Evolutionary conservation across 2,113 vertebrate species (phyloP).

Genomic region (Phasianus colchicus): DNA sequence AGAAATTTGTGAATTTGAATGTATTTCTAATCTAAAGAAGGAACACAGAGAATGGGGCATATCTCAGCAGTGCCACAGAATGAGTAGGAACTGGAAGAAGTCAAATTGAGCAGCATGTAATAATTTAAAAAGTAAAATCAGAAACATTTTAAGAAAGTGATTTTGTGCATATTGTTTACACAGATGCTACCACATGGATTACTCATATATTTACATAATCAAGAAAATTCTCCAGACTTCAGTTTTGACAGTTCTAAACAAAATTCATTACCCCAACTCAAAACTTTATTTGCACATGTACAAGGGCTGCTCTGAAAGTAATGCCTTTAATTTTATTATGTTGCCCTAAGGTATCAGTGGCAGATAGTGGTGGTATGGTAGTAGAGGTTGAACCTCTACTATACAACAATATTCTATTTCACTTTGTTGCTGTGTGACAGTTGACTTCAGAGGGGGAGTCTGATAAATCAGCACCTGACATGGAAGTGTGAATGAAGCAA

Average conservation of each 20-base stretch:
- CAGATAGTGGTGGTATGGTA: neutral
- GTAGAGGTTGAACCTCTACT: neutral
- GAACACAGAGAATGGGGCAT: neutral
- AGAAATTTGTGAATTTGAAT: neutral
- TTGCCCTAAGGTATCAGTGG: neutral
- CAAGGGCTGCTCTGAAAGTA: neutral
- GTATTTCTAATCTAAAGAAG: neutral
- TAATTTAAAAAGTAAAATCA: conserved; percentile 34
- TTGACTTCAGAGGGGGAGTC: too few relatives aligned
- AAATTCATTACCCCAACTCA: conserved; percentile 14
- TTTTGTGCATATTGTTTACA: conserved; percentile 9
- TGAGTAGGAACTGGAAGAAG: conserved; percentile 27
- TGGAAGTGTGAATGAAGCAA: too few relatives aligned
- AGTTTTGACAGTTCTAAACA: conserved; percentile 58
- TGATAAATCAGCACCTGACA: too few relatives aligned
- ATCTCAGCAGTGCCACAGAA: neutral
- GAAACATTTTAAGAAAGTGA: neutral
- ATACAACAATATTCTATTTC: neutral
- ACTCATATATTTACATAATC: conserved; percentile 36
- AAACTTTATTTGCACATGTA: conserved; percentile 14
- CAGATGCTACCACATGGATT: conserved; percentile 29
- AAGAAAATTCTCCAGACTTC: conserved; percentile 34
- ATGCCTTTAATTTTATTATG: neutral
- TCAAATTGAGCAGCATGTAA: conserved; percentile 13
- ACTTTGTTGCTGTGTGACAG: neutral